These are phyloP conservation scores for Sipha flava DNA, from an alignment of 1,140 invertebrate genomes.

Conservation along the genomic window DNA sequence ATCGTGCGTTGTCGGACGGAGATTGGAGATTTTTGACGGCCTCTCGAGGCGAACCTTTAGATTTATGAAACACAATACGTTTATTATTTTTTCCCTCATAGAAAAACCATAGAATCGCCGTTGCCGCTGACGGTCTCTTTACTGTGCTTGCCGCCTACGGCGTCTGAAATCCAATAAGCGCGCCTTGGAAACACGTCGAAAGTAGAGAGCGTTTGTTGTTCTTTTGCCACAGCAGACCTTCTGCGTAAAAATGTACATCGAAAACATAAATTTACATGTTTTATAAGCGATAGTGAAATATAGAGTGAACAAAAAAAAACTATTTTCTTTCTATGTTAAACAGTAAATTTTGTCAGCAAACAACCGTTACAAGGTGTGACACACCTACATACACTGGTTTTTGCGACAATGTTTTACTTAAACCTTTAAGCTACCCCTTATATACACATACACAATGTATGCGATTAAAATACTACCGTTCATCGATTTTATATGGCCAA, in stretches of 20 bases:
- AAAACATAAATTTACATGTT: constrained; percentile 2
- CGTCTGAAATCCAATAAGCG: not conserved
- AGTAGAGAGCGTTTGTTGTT: not conserved
- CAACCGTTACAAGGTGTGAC: too few relatives aligned
- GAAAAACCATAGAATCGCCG: not conserved
- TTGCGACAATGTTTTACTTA: too few relatives aligned
- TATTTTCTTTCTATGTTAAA: not conserved
- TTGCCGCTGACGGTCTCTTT: too few relatives aligned
- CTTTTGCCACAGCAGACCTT: not conserved
- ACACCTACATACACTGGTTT: too few relatives aligned
- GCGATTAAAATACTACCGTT: too few relatives aligned
- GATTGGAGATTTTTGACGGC: not conserved
- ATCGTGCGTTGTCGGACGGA: not conserved
- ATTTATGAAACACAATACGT: not conserved
- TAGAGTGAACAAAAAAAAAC: not conserved
- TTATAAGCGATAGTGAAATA: not conserved
- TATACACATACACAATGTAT: too few relatives aligned
- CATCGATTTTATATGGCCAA: too few relatives aligned
- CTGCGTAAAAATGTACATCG: not conserved
- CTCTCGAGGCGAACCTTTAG: not conserved
- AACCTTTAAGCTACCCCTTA: too few relatives aligned
- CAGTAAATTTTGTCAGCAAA: not conserved
- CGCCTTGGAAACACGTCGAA: not conserved
- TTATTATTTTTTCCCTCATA: not conserved
- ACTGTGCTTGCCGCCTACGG: not conserved